Percentiles rank a stretch among this genome's conserved stretches.
phyloP scores from a whole-genome alignment of 2,888 invertebrate genomes.

The Artemia sinica region DNA sequence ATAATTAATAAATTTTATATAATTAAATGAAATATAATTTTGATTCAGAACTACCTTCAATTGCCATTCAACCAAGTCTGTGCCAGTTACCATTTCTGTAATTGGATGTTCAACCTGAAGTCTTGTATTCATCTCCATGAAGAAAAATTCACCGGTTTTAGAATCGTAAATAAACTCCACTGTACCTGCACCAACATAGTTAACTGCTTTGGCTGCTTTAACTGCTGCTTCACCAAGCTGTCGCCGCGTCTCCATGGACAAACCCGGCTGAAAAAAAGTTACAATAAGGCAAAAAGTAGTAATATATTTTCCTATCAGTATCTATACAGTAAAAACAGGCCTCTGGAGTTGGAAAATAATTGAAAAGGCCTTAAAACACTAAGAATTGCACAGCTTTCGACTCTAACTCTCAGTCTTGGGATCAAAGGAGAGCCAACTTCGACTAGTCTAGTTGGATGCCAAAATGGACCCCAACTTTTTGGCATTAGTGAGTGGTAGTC shows the following conservation, averaged over 20 bases:
- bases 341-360: too few species aligned
- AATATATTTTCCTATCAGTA: too few species aligned
- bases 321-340: too few species aligned
- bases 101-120: slow-evolving; percentile 90
- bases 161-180: slow-evolving; percentile 93
- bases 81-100: slow-evolving; percentile 91
- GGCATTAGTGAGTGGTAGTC: too few species aligned
- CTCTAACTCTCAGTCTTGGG: too few species aligned
- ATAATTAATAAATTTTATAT: background rate
- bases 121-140: slow-evolving; percentile 99
- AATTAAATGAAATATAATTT: background rate
- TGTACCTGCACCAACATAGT: slow-evolving; percentile 93
- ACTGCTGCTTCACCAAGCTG: slow-evolving; percentile 79
- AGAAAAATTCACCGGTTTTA: slow-evolving; percentile 69
- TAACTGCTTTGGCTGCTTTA: slow-evolving; percentile 78
- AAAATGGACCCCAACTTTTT: too few species aligned
- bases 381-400: too few species aligned
- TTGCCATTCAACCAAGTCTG: slow-evolving; percentile 97
- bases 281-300: too few species aligned
- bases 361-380: too few species aligned
- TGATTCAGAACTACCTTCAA: slow-evolving; percentile 36
- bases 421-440: too few species aligned
- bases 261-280: slow-evolving; percentile 49
- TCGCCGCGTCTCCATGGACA: slow-evolving; percentile 53
- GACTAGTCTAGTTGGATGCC: too few species aligned